Conservation (phyloP, 2,888 invertebrate genomes). For the Biston betularia region DNA sequence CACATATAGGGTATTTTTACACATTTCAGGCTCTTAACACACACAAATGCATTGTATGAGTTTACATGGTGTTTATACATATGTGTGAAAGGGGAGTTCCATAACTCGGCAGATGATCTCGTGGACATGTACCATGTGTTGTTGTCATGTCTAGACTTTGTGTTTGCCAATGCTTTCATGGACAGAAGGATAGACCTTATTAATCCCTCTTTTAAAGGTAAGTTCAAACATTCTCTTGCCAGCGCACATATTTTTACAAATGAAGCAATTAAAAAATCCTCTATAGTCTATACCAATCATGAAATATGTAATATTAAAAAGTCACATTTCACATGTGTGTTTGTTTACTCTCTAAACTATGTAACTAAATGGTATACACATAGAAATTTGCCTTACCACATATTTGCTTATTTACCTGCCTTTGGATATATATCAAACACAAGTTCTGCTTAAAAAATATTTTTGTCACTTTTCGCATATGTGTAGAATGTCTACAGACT, state of each 20-base stretch:
- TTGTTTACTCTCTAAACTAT: too few relatives aligned
- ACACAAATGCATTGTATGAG: constrained; percentile 94
- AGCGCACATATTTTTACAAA: background rate
- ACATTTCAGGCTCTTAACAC: constrained; percentile 5
- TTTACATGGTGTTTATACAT: constrained; percentile 98
- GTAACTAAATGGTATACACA: too few relatives aligned
- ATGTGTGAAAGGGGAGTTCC: constrained; percentile 94
- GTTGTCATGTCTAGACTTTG: constrained; percentile 95
- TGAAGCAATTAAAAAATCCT: background rate
- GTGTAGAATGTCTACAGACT: too few relatives aligned
- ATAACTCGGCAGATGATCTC: constrained; percentile 95
- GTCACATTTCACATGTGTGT: constrained; percentile 77
- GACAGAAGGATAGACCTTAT: constrained; percentile 93
- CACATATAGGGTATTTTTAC: background rate
- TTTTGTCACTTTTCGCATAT: too few relatives aligned
- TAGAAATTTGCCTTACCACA: too few relatives aligned
- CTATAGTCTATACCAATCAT: background rate
- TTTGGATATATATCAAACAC: too few relatives aligned
- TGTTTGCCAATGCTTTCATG: constrained; percentile 94
- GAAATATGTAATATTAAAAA: background rate
- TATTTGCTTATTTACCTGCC: too few relatives aligned
- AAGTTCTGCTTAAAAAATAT: too few relatives aligned
- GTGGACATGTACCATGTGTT: constrained; percentile 97
- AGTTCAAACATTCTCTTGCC: constrained; percentile 36
- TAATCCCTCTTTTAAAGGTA: constrained; percentile 93